Conservation (phyloP, 2,113 vertebrate species). For the Amblyornis subalaris region DNA sequence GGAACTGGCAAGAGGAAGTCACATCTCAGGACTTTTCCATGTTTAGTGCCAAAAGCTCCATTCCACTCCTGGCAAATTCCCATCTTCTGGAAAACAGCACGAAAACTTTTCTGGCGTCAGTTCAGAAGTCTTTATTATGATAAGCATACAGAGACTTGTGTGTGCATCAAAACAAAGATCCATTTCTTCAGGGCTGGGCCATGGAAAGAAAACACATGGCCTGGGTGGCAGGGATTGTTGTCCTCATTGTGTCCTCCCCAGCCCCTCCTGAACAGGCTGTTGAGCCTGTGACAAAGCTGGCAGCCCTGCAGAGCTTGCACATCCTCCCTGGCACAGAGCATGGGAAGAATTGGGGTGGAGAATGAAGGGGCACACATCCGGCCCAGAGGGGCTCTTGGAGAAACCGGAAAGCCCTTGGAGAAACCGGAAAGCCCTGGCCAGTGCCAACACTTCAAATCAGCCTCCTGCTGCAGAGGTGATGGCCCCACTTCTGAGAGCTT, state of each 20-base stretch:
- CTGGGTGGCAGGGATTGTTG: neutral
- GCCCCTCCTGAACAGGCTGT: neutral
- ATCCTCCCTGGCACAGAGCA: neutral
- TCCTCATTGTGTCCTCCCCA: neutral
- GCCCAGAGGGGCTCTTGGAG: neutral
- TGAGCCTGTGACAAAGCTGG: neutral
- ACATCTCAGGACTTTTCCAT: neutral
- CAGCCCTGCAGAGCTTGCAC: neutral
- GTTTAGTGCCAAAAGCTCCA: neutral
- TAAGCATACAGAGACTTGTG: slow-evolving; percentile 15
- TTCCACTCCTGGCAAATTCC: neutral
- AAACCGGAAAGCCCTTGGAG: neutral
- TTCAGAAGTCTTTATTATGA: slow-evolving; percentile 47
- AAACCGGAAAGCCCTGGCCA: neutral
- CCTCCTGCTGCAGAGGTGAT: neutral
- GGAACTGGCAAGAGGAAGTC: slow-evolving; percentile 11
- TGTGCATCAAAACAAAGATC: neutral
- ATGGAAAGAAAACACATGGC: neutral
- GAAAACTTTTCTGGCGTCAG: neutral
- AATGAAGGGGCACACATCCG: neutral
- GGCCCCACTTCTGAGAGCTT: neutral
- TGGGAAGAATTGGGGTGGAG: neutral
- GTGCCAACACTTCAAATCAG: neutral
- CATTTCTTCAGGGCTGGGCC: neutral
- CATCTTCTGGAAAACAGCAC: neutral